Percentiles rank a stretch among this genome's conserved stretches.
Conservation (phyloP, 2,888 invertebrate genomes). For the Euzophera pinguis region DNA sequence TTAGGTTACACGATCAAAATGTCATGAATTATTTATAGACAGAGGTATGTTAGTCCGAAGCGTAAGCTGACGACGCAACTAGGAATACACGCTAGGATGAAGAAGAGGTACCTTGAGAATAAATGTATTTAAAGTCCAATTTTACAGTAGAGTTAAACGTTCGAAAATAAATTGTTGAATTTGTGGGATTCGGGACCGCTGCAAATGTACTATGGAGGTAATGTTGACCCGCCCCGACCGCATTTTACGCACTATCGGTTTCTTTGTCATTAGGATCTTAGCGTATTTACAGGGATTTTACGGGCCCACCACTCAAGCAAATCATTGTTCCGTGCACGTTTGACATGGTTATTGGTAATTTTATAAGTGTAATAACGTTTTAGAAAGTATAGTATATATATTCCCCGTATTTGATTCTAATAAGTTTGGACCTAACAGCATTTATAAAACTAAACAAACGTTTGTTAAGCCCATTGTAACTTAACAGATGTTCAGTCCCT, state of each 20-base stretch:
- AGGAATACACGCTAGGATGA: no score
- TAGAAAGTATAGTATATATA: no score
- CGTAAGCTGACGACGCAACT: no score
- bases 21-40: not conserved
- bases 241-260: constrained; percentile 28
- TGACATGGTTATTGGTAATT: no score
- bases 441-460: no score
- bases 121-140: constrained; percentile 12
- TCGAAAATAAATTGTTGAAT: constrained; percentile 24
- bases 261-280: constrained; percentile 12
- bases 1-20: not conserved
- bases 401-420: no score
- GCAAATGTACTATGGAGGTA: constrained; percentile 8
- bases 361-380: no score
- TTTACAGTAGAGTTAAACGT: constrained; percentile 15
- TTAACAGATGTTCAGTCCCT: no score
- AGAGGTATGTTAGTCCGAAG: no score
- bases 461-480: no score
- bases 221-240: constrained; percentile 19
- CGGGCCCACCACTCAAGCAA: constrained; percentile 2
- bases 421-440: no score
- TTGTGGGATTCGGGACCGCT: constrained; percentile 24
- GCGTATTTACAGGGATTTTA: constrained; percentile 10
- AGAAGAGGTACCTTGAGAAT: not conserved
- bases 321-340: not conserved